Base-by-base conservation (phyloP, 2,797 vertebrate species). In the Podargus strigoides region DNA sequence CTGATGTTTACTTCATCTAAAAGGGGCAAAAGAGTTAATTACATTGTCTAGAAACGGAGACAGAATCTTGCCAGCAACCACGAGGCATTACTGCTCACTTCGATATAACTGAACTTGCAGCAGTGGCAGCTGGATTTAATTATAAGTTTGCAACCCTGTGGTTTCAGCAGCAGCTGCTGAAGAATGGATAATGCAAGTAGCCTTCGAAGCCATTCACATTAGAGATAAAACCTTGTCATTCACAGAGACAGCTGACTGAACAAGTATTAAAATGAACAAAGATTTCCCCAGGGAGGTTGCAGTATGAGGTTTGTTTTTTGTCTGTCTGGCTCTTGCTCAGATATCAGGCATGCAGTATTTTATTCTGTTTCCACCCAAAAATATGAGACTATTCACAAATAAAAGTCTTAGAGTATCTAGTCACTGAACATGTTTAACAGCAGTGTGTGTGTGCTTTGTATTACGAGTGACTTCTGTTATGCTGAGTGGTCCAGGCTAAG, bases 111-210 rank as follows among this genome's bases (percentile, higher is more conserved):
- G 96, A 96, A 94, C 95, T 97, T 94, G 10, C 94, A 97, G 95
- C 58, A 80, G 92, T 96, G 97, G 96, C 97, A 97, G 97, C 97
- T 98, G 97, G 96, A 97, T 97, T 97, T 98, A 98, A 98, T 98
- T 97, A 98, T 96, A 96, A 97, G 96, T 96, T 96, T 95, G 97
- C 95, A 97, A 94, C 80, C 82, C 95, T 96, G 96, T 95, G 95
- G 97, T 97, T 98, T 97, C 85, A 69, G 97, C 97, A 97, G 95
- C 96, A 97, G 94, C 98, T 98, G 97, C 97, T 96, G 94, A 89
- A 94, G 96, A 97, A 96, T 90, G 96, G 97, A 96, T 97, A 97
- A 97, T 95, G 91, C 95, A 89, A 95, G 96, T 97, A 97, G 97
- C 97, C 97, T 97, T 97, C 96, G 66, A 96, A 97, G 96, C 92